Percentiles rank a stretch among this genome's conserved stretches.
Evolutionary conservation across 2,113 vertebrate species (phyloP).

Genomic region (Uropsilus gracilis): DNA sequence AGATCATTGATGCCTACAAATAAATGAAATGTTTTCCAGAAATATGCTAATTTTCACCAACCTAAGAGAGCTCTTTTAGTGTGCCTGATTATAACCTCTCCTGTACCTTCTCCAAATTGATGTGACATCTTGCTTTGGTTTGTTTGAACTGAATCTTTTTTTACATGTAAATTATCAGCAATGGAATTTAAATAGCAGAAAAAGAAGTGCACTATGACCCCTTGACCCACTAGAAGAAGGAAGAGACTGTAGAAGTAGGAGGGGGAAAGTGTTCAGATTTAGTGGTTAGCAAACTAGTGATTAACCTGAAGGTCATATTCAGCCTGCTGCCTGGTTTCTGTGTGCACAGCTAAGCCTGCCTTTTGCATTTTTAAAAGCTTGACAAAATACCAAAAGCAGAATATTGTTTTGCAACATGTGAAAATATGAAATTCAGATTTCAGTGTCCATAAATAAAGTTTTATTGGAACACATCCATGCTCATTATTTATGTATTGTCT

Average conservation of each 20-base stretch:
- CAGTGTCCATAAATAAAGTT: constrained; percentile 45
- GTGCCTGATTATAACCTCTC: not conserved
- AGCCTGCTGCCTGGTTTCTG: not conserved
- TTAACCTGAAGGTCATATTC: not conserved
- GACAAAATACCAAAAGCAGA: not conserved
- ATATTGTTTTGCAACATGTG: constrained; percentile 35
- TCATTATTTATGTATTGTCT: constrained; percentile 49
- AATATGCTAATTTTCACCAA: not conserved
- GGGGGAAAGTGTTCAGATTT: not conserved
- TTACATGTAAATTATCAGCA: not conserved
- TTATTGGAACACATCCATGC: constrained; percentile 11
- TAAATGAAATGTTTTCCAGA: not conserved
- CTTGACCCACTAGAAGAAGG: not conserved
- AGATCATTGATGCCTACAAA: not conserved
- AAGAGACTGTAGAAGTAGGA: not conserved
- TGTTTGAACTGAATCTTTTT: not conserved
- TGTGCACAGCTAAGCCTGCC: not conserved
- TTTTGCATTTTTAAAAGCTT: constrained; percentile 35
- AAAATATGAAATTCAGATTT: constrained; percentile 58
- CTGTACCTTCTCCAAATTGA: not conserved
- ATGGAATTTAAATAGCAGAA: not conserved
- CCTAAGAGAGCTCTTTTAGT: not conserved
- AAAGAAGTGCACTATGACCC: not conserved
- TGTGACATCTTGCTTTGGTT: not conserved
- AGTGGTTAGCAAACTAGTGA: not conserved